Base-by-base conservation (phyloP, 2,888 invertebrate genomes). In the Phymatocera aterrima region DNA sequence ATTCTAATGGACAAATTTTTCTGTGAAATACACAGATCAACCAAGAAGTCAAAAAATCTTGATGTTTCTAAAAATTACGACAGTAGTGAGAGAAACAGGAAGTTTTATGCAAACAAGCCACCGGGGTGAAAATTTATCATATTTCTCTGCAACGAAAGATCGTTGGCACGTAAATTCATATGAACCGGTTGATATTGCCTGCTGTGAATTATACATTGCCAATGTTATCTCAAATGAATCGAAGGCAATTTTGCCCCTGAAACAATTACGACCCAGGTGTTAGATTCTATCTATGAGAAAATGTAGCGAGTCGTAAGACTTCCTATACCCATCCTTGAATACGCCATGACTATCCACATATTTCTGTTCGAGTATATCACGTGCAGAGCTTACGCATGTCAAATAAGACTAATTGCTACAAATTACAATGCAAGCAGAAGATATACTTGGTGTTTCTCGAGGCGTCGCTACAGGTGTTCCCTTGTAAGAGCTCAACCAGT, bases 391-490 rank as follows among this genome's bases (percentile, higher is more conserved):
- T n/a, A n/a, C 68, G 43, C 46, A 28, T 34, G 68, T 68, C 68
- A 68, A 68, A 68, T 68, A 68, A 68, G 68, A 68, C 68, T 68
- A 68, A 68, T 68, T 68, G 43, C 68, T 43, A 68, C 68, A 68
- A 68, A 68, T 68, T 68, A 46, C 43, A 68, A 68, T 68, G 68
- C 46, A 28, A 46, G 46, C 46, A 68, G 46, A 68, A 43, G 68
- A 28, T 28, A n/a, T 24, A 46, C n/a, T 68, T 28, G 46, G 68
- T 46, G 40, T 43, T 68, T n/a, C 68, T 68, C 40, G 68, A 68
- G 68, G 68, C 46, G 68, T 68, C 68, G 68, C 46, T 46, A 68
- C 68, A 68, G 68, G 68, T 68, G 68, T 68, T 68, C 46, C 3
- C 46, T n/a, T 46, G 28, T n/a, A 43, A 1, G 15, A n/a, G 12